Evolutionary conservation across 2,888 invertebrate species (phyloP).

Genomic region (Trissolcus brochymenae): DNA sequence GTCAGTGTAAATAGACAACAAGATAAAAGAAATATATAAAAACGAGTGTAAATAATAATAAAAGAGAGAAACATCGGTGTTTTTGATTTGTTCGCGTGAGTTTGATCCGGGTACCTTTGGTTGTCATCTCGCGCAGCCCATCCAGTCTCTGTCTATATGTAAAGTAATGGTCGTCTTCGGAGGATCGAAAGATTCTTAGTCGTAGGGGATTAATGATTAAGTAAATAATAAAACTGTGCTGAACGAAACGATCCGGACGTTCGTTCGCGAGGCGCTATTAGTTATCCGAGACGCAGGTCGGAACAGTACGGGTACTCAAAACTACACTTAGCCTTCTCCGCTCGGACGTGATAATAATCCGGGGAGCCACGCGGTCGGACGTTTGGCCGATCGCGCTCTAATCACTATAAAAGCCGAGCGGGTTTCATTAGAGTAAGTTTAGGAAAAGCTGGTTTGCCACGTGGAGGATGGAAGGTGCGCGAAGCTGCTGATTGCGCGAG

Average conservation of each 20-base stretch:
- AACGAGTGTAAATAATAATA: constrained; percentile 31
- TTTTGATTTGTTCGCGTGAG: constrained; percentile 27
- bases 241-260: constrained; percentile 39
- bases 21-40: no score
- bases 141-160: constrained; percentile 8
- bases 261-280: constrained; percentile 48
- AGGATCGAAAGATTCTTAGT: constrained; percentile 26
- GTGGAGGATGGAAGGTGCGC: constrained; percentile 22
- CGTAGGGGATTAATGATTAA: constrained; percentile 11
- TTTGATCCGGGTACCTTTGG: constrained; percentile 5
- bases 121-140: neutral
- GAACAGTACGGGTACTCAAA: constrained; percentile 74
- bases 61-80: neutral
- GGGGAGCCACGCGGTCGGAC: constrained; percentile 56
- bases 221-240: constrained; percentile 11
- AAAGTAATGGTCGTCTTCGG: neutral
- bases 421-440: neutral
- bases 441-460: neutral
- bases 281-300: constrained; percentile 71
- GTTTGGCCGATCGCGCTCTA: constrained; percentile 30
- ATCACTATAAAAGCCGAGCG: neutral
- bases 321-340: constrained; percentile 64
- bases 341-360: constrained; percentile 66
- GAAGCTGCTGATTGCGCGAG: constrained; percentile 36
- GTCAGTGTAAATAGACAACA: constrained; percentile 47